Evolutionary conservation across 2,113 vertebrate species (phyloP), one percentile per base, ranked within the genome.

Genomic region (Parus major): DNA sequence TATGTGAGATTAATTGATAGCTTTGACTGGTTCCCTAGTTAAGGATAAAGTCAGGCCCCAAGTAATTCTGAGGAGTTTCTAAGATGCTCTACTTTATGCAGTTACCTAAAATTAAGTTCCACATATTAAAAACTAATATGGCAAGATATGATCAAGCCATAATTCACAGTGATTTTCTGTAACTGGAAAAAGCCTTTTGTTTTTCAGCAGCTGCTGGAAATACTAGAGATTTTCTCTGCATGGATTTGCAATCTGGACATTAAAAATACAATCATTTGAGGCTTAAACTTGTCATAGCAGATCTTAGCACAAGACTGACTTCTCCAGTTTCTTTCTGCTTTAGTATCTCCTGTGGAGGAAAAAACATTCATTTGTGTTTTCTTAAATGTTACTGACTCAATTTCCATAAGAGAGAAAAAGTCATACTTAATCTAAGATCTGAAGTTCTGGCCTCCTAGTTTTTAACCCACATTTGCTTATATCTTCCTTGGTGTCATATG

Each of bases 371-470:
- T 71, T 66, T 88, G 42, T 31, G 64, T 89, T 94, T 95, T 97
- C 86, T 96, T 86, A 96, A 94, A 80, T 72, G 42, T 50, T 96
- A 73, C 46, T 93, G 60, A 60, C 61, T 86, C 39, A 91, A 36
- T 95, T 79, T 71, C 72, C 72, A 36, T 90, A 89, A 85, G 90
- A 86, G 47, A 94, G 27, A 70, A 86, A 92, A 96, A 90, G 29
- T 68, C 33, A 63, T 49, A 59, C n/a, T 69, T 60, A 36, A 60
- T 60, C 39, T 59, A 59, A 44, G 31, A 61, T 69, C 52, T 94
- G 57, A 86, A 90, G 65, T 95, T 93, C 16, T 57, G 41, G 65
- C 28, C 56, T 87, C 76, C 66, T 56, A 35, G 65, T 60, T 81
- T 77, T 81, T 92, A 82, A 65, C 65, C 31, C 35, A 53, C 41